A percentile compares a stretch with the other conserved stretches of the same genome.
Evolutionary conservation across 2,113 vertebrate species (phyloP).

Genomic region (Desmodus rotundus): DNA sequence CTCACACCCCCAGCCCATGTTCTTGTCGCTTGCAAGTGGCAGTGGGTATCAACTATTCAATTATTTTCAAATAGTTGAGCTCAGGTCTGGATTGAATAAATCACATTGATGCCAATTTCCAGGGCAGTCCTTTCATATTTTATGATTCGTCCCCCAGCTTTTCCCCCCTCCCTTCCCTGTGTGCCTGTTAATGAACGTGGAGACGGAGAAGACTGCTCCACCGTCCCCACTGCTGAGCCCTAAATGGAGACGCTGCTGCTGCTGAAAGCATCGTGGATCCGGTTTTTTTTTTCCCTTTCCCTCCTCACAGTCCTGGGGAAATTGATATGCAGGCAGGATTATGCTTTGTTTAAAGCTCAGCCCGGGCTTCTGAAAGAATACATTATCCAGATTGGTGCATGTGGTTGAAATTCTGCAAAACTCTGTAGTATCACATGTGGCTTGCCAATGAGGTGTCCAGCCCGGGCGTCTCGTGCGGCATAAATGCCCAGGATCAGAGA

Average conservation of each 20-base stretch:
- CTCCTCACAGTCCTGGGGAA: conserved; percentile 69
- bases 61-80: conserved; percentile 73
- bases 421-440: conserved; percentile 77
- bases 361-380: conserved; percentile 80
- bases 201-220: conserved; percentile 55
- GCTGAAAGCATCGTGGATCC: conserved; percentile 64
- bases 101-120: conserved; percentile 69
- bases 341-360: conserved; percentile 81
- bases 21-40: conserved; percentile 52
- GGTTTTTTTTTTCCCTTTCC: conserved; percentile 49
- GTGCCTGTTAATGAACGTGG: conserved; percentile 70
- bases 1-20: neutral
- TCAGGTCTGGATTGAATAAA: conserved; percentile 60
- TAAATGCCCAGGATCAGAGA: conserved; percentile 75
- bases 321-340: conserved; percentile 82
- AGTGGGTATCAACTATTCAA: conserved; percentile 65
- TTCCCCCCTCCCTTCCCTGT: conserved; percentile 52
- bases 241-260: conserved; percentile 68
- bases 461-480: conserved; percentile 69
- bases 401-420: conserved; percentile 81
- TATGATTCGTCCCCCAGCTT: conserved; percentile 40
- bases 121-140: conserved; percentile 68
- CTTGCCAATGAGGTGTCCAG: conserved; percentile 80
- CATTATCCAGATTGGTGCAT: conserved; percentile 80
- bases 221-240: conserved; percentile 65